Conservation (phyloP, 2,888 invertebrate species). For the Cephus nigrinus region DNA sequence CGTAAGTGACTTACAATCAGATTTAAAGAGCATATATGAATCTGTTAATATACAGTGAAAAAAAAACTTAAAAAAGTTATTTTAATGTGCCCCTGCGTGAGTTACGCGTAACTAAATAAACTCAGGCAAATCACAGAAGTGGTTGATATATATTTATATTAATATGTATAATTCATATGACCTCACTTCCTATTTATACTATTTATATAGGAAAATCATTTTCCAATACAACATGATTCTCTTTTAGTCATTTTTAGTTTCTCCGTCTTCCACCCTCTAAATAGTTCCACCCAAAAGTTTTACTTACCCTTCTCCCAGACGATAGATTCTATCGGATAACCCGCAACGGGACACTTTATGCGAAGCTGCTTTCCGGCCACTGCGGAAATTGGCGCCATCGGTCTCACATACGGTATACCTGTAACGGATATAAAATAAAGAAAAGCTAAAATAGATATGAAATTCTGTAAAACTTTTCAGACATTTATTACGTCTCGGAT, state of each 20-base stretch:
- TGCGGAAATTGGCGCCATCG: constrained; percentile 64
- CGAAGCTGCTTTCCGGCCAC: constrained; percentile 67
- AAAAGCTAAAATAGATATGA: constrained; percentile 9
- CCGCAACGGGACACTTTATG: constrained; percentile 70
- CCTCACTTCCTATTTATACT: no score
- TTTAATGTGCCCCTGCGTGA: neutral
- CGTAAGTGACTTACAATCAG: no score
- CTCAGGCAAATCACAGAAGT: neutral
- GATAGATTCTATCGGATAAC: constrained; percentile 68
- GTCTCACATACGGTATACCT: constrained; percentile 66
- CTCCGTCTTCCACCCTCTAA: neutral
- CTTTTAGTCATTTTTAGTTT: neutral
- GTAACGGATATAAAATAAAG: constrained; percentile 22
- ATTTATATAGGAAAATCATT: no score
- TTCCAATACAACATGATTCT: no score
- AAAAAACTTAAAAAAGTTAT: no score
- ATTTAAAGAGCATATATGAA: no score
- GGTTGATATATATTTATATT: no score
- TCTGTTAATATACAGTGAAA: no score
- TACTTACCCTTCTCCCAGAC: constrained; percentile 70
- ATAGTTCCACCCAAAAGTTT: neutral
- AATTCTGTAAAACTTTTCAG: neutral
- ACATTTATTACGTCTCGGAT: neutral
- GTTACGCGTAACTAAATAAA: neutral
- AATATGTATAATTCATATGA: no score